phyloP scores from a whole-genome alignment of 2,113 vertebrate genomes.

The Burhinus oedicnemus region DNA sequence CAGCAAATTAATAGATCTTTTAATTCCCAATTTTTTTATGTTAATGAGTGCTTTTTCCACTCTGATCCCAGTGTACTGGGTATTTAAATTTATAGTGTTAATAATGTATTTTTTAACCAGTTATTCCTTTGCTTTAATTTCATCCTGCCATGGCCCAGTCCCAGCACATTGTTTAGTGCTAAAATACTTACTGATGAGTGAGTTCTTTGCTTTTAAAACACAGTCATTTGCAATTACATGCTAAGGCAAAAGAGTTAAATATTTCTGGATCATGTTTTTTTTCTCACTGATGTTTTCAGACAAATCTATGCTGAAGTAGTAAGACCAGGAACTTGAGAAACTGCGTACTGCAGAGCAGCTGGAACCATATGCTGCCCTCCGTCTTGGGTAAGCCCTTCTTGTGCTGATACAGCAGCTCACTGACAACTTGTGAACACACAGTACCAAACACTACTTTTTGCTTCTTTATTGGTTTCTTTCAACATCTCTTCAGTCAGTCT shows the following conservation, averaged over 20 bases:
- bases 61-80: not conserved
- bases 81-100: not conserved
- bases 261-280: not conserved
- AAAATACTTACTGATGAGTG: not conserved
- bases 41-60: not conserved
- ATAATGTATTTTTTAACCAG: not conserved
- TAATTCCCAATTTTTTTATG: not conserved
- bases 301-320: not conserved
- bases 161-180: not conserved
- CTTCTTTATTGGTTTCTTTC: not conserved
- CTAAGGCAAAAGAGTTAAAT: not conserved
- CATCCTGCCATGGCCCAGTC: not conserved
- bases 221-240: not conserved
- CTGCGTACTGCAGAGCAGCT: not conserved
- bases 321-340: not conserved
- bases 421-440: not conserved
- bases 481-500: not conserved
- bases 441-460: not conserved
- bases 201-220: not conserved
- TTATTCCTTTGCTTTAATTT: not conserved
- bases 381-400: not conserved
- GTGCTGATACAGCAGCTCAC: not conserved
- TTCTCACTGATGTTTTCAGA: not conserved
- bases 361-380: not conserved
- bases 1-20: not conserved